These are phyloP conservation scores for Atopsyche davidsoni DNA, from an alignment of 1,140 invertebrate species.

Conservation along the genomic window DNA sequence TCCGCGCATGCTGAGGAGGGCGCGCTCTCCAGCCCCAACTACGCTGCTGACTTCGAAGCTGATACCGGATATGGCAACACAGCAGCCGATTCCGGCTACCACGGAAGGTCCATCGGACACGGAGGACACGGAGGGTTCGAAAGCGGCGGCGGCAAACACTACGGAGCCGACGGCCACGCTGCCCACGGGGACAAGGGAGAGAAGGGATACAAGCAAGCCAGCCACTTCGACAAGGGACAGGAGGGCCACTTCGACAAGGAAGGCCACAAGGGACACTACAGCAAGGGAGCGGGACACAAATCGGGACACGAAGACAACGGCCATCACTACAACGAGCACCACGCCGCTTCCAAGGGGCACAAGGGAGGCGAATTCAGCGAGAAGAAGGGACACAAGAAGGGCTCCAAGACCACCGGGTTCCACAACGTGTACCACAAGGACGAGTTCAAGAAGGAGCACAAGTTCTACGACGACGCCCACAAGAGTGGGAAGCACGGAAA, in stretches of 20 bases:
- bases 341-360: slow-evolving; percentile 50
- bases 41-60: slow-evolving; percentile 33
- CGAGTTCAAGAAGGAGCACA: slow-evolving; percentile 67
- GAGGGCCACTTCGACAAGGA: slow-evolving; percentile 33
- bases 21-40: slow-evolving; percentile 23
- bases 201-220: slow-evolving; percentile 39
- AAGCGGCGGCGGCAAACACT: slow-evolving; percentile 34
- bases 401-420: slow-evolving; percentile 61
- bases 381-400: slow-evolving; percentile 63
- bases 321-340: slow-evolving; percentile 41
- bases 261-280: slow-evolving; percentile 36
- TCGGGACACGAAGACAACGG: slow-evolving; percentile 38
- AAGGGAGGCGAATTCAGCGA: slow-evolving; percentile 64
- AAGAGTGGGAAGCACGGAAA: slow-evolving; percentile 57
- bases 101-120: slow-evolving; percentile 6
- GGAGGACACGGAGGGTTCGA: slow-evolving; percentile 5
- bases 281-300: slow-evolving; percentile 36
- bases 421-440: slow-evolving; percentile 68
- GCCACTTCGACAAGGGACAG: slow-evolving; percentile 37
- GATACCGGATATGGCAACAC: slow-evolving; percentile 29
- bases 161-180: slow-evolving; percentile 38
- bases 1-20: slow-evolving; percentile 7
- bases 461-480: slow-evolving; percentile 65
- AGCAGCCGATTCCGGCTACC: slow-evolving; percentile 28
- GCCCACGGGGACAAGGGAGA: slow-evolving; percentile 39